phyloP scores from a whole-genome alignment of 2,113 vertebrate species.

The Halichoeres trimaculatus region DNA sequence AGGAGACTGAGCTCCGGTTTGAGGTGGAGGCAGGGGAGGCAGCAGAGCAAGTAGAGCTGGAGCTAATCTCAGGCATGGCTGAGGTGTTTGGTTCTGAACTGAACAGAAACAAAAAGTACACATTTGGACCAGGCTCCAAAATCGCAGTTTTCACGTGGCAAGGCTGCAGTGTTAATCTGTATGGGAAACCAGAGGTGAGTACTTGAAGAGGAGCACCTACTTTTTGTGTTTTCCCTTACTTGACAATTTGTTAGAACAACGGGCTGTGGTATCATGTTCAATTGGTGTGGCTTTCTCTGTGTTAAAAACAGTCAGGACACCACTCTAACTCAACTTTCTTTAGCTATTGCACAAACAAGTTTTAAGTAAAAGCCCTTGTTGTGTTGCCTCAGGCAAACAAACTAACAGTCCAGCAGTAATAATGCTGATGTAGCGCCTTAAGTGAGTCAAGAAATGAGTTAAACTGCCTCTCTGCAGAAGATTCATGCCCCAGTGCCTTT shows the following conservation, averaged over 20 bases:
- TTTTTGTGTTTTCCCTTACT: neutral
- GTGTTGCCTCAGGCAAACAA: too few relatives aligned
- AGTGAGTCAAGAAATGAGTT: too few relatives aligned
- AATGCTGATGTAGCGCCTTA: too few relatives aligned
- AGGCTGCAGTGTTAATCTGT: slow-evolving; percentile 92
- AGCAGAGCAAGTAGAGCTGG: slow-evolving; percentile 88
- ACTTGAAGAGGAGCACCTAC: neutral
- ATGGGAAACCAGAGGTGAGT: slow-evolving; percentile 91
- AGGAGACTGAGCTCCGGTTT: slow-evolving; percentile 96
- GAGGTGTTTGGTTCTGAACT: slow-evolving; percentile 97
- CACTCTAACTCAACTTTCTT: too few relatives aligned
- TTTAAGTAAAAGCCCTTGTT: too few relatives aligned
- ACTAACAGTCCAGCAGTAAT: too few relatives aligned
- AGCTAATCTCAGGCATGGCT: slow-evolving; percentile 92
- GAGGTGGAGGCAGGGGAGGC: slow-evolving; percentile 91
- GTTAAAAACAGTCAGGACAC: too few relatives aligned
- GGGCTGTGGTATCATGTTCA: neutral
- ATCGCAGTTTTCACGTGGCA: slow-evolving; percentile 99
- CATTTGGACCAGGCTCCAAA: slow-evolving; percentile 93
- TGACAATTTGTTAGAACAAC: neutral
- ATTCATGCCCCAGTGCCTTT: too few relatives aligned
- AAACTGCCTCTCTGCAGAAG: too few relatives aligned
- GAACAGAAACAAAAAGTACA: slow-evolving; percentile 96
- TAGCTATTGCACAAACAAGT: too few relatives aligned
- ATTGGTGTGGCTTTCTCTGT: neutral